These are phyloP conservation scores for Platalea minor DNA, from an alignment of 2,797 vertebrate species.

Conservation along the genomic window DNA sequence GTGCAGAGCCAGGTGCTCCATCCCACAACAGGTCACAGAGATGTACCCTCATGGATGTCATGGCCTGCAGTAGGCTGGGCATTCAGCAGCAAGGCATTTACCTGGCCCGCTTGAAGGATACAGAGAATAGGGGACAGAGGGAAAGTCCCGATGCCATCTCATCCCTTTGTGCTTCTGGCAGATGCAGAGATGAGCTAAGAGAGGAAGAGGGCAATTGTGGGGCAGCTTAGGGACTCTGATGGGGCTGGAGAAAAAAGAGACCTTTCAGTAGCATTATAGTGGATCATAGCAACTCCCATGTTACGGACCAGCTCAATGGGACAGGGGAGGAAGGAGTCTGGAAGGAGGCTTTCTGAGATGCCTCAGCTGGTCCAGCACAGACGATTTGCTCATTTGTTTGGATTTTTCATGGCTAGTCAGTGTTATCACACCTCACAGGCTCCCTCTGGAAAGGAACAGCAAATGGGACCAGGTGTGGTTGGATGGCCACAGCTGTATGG, in stretches of 20 bases:
- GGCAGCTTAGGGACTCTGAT: not conserved
- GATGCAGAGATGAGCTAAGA: not conserved
- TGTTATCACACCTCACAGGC: not conserved
- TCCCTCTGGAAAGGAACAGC: not conserved
- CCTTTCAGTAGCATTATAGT: not conserved
- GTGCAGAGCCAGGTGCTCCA: not conserved
- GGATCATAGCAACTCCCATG: not conserved
- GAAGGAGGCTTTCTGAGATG: not conserved
- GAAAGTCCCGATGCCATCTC: not conserved
- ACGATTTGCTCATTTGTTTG: not conserved
- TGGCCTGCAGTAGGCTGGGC: not conserved
- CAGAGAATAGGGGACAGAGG: not conserved
- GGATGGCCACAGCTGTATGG: not conserved
- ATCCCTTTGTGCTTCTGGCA: not conserved
- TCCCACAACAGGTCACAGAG: not conserved
- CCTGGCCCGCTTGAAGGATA: not conserved
- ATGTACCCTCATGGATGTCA: not conserved
- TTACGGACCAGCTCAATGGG: not conserved
- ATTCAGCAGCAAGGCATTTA: not conserved
- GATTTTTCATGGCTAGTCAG: not conserved
- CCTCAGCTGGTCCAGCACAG: not conserved
- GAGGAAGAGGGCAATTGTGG: not conserved
- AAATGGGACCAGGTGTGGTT: not conserved
- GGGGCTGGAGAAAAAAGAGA: not conserved
- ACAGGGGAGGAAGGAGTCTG: not conserved